These are phyloP conservation scores for Drepana falcataria DNA, from an alignment of 2,888 invertebrate species.

Conservation along the genomic window DNA sequence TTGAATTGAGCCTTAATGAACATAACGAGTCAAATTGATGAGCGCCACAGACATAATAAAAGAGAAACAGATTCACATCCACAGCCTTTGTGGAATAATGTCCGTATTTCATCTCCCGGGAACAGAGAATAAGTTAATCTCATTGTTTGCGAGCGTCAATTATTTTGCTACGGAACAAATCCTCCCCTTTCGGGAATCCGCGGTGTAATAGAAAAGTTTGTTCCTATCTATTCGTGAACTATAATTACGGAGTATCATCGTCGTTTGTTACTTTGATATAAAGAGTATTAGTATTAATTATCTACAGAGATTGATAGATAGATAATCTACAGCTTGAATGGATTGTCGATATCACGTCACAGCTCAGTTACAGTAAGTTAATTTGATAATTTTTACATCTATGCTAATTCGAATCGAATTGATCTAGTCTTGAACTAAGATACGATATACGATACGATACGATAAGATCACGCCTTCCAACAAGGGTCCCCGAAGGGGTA, in stretches of 20 bases:
- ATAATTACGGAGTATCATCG: not conserved
- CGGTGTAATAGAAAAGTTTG: not conserved
- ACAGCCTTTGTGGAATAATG: conserved; percentile 35
- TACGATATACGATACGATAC: too few species aligned
- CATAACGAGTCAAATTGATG: conserved; percentile 30
- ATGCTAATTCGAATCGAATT: too few species aligned
- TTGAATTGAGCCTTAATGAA: conserved; percentile 29
- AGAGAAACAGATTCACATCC: conserved; percentile 34
- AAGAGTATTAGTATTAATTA: not conserved
- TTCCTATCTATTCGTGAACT: not conserved
- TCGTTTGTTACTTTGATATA: not conserved
- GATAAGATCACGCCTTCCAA: too few species aligned
- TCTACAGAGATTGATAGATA: too few species aligned
- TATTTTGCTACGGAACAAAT: conserved; percentile 23
- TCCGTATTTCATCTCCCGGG: conserved; percentile 35
- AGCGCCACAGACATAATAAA: conserved; percentile 32
- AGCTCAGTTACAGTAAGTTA: too few species aligned
- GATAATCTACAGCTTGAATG: too few species aligned
- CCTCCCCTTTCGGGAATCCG: conserved; percentile 5
- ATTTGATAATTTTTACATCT: too few species aligned
- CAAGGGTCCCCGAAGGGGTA: too few species aligned
- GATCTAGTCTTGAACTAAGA: too few species aligned
- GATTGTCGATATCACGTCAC: too few species aligned
- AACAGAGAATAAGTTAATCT: conserved; percentile 31
- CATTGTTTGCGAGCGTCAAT: conserved; percentile 38